Base-by-base conservation (phyloP, 1,140 invertebrate species). In the Aphis craccivora region DNA sequence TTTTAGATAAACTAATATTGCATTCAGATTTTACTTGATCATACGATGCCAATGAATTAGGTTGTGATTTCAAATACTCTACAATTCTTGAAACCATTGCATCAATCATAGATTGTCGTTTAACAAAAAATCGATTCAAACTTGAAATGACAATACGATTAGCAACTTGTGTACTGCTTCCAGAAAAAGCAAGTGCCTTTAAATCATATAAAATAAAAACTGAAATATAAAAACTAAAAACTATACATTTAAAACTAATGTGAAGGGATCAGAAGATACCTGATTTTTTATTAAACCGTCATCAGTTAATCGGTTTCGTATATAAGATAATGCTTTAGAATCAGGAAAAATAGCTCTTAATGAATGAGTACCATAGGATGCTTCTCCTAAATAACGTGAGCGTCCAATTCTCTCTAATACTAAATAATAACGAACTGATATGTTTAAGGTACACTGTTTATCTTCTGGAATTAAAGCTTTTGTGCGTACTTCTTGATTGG, bases 341-440 rank as follows among this genome's bases (percentile, higher is more conserved):
- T 97, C 96, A 94, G 96, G 96, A 40, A 95, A 95, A 45, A 97
- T 94, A 25, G 95, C 94, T 76, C 95, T 93, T 83, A 97, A 95
- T 94, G 96, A 96, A 43, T 95, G 95, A 94, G 96, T 96, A 67
- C 97, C 97, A 55, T 96, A 96, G 30, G 97, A 97, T 18, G 97
- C 95, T 95, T 97, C 97, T 0, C 98, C 97, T 94, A 96, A 96
- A 93, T 96, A 96, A 35, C 98, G 95, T 40, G 96, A 95, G 94
- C 97, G 96, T n/a, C 97, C 98, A 93, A 98, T 96, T 94, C 96
- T 95, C 95, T 98, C 98, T 51, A 98, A 95, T 43, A 98, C 95
- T 94, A 97, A 97, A 94, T 97, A 98, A 94, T 97, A 96, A 20
- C 96, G 95, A 8, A 96, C 90, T 3, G 95, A 95, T 35, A 97